Percentiles rank a stretch among this genome's conserved stretches.
These are phyloP conservation scores for Botia almorhae DNA, from an alignment of 2,797 vertebrate genomes.

Conservation along the genomic window DNA sequence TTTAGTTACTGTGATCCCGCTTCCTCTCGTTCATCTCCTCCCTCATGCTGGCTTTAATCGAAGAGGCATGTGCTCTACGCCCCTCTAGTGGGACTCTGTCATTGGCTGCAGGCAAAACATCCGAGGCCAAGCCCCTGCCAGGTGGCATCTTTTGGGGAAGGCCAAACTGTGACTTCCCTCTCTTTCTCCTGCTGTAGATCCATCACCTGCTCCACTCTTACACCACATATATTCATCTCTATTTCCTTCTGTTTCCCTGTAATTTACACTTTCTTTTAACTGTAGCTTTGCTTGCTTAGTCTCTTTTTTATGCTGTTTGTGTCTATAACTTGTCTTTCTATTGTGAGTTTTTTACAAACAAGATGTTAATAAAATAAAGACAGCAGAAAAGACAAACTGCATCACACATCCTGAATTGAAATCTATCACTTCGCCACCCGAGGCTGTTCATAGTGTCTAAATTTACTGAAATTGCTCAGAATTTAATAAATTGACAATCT, in stretches of 20 bases:
- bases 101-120: conserved; percentile 64
- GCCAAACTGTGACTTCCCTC: conserved; percentile 48
- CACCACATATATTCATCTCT: background rate
- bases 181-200: conserved; percentile 11
- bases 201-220: conserved; percentile 57
- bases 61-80: conserved; percentile 64
- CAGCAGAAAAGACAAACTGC: background rate
- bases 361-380: conserved; percentile 6
- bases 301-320: background rate
- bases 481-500: conserved; percentile 52
- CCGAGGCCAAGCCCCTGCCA: conserved; percentile 59
- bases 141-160: conserved; percentile 60
- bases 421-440: background rate
- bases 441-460: conserved; percentile 46
- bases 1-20: conserved; percentile 32
- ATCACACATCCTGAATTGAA: conserved; percentile 3
- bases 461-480: conserved; percentile 47
- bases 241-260: background rate
- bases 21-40: conserved; percentile 20
- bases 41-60: conserved; percentile 57
- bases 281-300: background rate
- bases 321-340: background rate
- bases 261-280: background rate
- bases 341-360: background rate
- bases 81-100: conserved; percentile 49